Evolutionary conservation across 2,113 vertebrate genomes (phyloP).

Genomic region (Regulus satrapa): DNA sequence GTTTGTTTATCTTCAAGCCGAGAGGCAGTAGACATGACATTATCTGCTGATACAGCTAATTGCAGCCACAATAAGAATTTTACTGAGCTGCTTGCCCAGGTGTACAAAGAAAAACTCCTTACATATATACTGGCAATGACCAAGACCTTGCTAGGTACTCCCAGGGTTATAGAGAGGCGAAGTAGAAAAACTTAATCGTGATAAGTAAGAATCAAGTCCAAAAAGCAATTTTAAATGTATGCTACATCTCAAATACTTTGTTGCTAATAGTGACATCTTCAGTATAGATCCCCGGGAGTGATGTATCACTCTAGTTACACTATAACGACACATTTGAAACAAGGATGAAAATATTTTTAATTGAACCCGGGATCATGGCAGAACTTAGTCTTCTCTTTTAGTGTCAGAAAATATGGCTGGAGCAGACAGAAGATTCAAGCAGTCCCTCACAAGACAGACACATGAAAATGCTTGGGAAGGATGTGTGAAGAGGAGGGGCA

Average conservation of each 20-base stretch:
- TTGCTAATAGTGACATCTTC: not conserved
- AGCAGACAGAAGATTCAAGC: not conserved
- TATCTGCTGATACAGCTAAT: not conserved
- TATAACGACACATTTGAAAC: not conserved
- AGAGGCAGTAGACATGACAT: not conserved
- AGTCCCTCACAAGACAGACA: not conserved
- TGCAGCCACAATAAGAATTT: not conserved
- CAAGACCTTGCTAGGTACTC: not conserved
- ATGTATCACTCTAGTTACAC: not conserved
- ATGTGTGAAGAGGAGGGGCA: not conserved
- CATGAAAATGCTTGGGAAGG: not conserved
- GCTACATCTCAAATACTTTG: not conserved
- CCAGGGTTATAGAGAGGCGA: not conserved
- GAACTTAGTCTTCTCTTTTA: not conserved
- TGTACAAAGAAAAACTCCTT: not conserved
- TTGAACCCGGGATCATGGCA: not conserved
- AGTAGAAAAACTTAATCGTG: not conserved
- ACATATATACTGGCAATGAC: accelerated
- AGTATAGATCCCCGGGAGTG: not conserved
- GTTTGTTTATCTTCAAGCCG: not conserved
- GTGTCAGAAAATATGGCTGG: not conserved
- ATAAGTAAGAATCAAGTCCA: not conserved
- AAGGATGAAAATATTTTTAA: not conserved
- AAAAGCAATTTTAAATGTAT: not conserved
- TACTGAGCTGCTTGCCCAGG: not conserved